Evolutionary conservation across 53 echinoderm and acorn worm species (phyloP), one percentile per base, ranked within the genome.

Genomic region (Patiria pectinifera): DNA sequence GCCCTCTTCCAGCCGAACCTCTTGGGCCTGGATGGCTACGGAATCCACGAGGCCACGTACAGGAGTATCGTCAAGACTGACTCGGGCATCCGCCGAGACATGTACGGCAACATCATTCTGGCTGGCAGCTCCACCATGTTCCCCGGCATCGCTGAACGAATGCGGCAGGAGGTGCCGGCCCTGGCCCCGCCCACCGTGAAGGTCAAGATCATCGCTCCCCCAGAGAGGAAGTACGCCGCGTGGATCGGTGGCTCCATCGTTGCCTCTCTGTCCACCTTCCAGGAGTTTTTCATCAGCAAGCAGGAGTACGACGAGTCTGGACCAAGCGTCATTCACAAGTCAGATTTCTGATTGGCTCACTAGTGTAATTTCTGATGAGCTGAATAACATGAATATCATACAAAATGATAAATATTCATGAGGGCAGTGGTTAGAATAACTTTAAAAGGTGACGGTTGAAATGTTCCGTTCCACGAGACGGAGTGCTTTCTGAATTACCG

Each of bases 111-210:
- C 35, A 92, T 89, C 43, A 96, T 96, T 10, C 91, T 97, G 21
- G 96, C 97, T 11, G 97, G 97, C 62, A 96, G 97, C 6, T 92
- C 97, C 89, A 94, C 96, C 60, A 94, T 97, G 97, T 97, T 95
- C 93, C 95, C 97, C 46, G 96, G 97, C 74, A 94, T 97, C 6
- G 82, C 82, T n/a, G 59, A 59, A 4, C 9, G 82, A 12, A 21
- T 82, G 82, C 59, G 53, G 23, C 53, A 82, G 59, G 82, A 82
- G 59, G 5, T 82, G 9, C 5, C 82, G 1, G 82, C 61, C 82
- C 91, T 71, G 12, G 80, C 80, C 16, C 48, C 80, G 21, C 80
- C 48, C 48, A 3, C 46, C 3, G 45, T 16, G 48, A 47, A 82
- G 85, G 83, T 92, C 76, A 95, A 94, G 89, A 90, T 95, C 84